Percentiles rank a stretch among this genome's conserved stretches.
Evolutionary conservation across 1,140 invertebrate genomes (phyloP).

Genomic region (Paracyclopina nana): DNA sequence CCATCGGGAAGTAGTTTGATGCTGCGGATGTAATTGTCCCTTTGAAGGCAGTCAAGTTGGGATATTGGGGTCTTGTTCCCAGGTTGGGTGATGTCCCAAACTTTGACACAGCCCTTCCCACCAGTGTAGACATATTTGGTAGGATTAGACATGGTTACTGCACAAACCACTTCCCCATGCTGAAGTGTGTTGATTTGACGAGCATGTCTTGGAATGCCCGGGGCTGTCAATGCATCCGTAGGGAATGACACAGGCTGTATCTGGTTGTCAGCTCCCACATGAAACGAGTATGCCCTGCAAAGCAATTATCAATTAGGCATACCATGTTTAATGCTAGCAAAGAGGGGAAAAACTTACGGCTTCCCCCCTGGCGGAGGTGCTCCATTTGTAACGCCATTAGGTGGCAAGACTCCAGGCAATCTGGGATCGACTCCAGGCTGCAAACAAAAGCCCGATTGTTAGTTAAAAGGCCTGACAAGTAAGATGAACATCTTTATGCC

Average conservation of each 20-base stretch:
- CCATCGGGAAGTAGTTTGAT: slow-evolving; percentile 92
- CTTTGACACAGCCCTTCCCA: slow-evolving; percentile 96
- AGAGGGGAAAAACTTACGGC: slow-evolving; percentile 45
- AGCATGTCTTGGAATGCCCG: slow-evolving; percentile 77
- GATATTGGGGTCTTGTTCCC: slow-evolving; percentile 59
- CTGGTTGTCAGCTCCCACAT: slow-evolving; percentile 39
- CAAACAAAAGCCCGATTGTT: neutral
- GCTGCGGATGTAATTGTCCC: slow-evolving; percentile 91
- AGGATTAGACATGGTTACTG: slow-evolving; percentile 65
- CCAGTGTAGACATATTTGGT: slow-evolving; percentile 91
- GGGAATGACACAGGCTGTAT: slow-evolving; percentile 85
- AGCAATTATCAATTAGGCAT: slow-evolving; percentile 10
- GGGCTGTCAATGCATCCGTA: slow-evolving; percentile 71
- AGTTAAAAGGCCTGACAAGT: neutral
- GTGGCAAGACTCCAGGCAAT: neutral
- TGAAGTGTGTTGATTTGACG: slow-evolving; percentile 70
- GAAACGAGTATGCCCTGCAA: slow-evolving; percentile 39
- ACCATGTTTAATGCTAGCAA: neutral
- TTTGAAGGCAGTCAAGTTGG: slow-evolving; percentile 79
- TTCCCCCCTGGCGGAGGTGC: slow-evolving; percentile 35
- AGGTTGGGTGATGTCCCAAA: slow-evolving; percentile 59
- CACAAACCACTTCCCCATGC: slow-evolving; percentile 84
- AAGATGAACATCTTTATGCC: neutral
- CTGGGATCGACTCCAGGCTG: slow-evolving; percentile 4
- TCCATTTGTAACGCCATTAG: slow-evolving; percentile 10